Evolutionary conservation across 2,888 invertebrate genomes (phyloP), one percentile per base, ranked within the genome.

Genomic region (Oegoconia quadripuncta): DNA sequence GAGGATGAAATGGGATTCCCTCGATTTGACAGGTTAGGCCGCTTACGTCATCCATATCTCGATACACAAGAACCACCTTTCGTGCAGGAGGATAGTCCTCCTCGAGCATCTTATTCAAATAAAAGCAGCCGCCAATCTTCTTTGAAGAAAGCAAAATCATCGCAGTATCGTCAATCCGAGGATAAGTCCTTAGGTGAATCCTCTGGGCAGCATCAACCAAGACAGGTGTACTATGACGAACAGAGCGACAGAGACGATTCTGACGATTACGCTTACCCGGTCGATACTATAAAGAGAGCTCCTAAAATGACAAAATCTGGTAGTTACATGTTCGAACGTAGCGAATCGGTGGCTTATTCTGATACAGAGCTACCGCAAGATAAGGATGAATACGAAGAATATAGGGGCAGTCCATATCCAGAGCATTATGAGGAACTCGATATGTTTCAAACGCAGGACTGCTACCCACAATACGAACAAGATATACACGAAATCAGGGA

Each of bases 1-100:
- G 91, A 91, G 37, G 91, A 91, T 53, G 91, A 91, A 75, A 91
- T 90, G 90, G 91, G 91, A 12, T 91, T 91, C 47, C 91, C 91
- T 12, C 76, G 90, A 22, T 91, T 90, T 46, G 90, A 91, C 62
- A 86, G 91, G 29, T 57, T 91, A 25, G 88, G 91, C 26, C 89
- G 91, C 42, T 63, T 88, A 39, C 79, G 88, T 31, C 88, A 88
- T 58, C 88, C 88, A 0, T 88, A 88, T 45, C 74, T 88, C 1
- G 87, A 88, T 49, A 75, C 86, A 6, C 88, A 88, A 47, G 84
- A 88, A 52, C 83, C 86, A 17, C 59, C 74, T 1, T 87, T 80
- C 41, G 76, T 80, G 16, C 80, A 88, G 22, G 90, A 90, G 29
- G 84, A 87, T 22, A 83, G 81, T 47, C 82, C 82, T 27, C 86